phyloP scores from a whole-genome alignment of 1,140 invertebrate genomes.

The Calephelis nemesis region DNA sequence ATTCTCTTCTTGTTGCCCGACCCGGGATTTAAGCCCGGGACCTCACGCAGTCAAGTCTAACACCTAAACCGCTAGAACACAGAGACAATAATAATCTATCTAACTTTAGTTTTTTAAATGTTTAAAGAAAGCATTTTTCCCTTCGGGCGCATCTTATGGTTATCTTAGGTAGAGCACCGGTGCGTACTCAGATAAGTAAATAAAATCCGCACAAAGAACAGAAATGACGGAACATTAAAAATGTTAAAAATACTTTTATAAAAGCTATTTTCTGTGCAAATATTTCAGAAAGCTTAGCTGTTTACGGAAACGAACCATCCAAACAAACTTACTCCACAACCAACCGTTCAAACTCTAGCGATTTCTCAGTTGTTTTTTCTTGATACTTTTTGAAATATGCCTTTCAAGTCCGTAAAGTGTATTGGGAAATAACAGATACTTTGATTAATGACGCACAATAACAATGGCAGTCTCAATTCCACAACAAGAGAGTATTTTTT shows the following conservation, averaged over 20 bases:
- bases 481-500: background rate
- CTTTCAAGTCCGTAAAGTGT: background rate
- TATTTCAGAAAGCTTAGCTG: slow-evolving; percentile 5
- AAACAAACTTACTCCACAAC: slow-evolving; percentile 9
- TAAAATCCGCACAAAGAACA: background rate
- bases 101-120: too few species aligned
- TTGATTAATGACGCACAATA: background rate
- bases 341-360: background rate
- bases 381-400: background rate
- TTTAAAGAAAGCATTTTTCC: too few species aligned
- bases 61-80: too few species aligned
- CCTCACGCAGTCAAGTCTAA: too few species aligned
- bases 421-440: background rate
- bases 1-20: too few species aligned
- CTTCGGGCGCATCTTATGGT: too few species aligned
- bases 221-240: slow-evolving; percentile 3
- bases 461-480: background rate
- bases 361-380: background rate
- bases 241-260: slow-evolving; percentile 8
- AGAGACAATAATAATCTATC: too few species aligned
- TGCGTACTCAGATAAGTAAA: background rate
- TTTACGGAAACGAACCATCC: slow-evolving; percentile 6
- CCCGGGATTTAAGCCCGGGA: too few species aligned
- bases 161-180: too few species aligned
- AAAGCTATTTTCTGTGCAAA: slow-evolving; percentile 8